A percentile compares a stretch with the other conserved stretches of the same genome.
Evolutionary conservation across 2,888 invertebrate genomes (phyloP).

Genomic region (Pterostichus madidus): DNA sequence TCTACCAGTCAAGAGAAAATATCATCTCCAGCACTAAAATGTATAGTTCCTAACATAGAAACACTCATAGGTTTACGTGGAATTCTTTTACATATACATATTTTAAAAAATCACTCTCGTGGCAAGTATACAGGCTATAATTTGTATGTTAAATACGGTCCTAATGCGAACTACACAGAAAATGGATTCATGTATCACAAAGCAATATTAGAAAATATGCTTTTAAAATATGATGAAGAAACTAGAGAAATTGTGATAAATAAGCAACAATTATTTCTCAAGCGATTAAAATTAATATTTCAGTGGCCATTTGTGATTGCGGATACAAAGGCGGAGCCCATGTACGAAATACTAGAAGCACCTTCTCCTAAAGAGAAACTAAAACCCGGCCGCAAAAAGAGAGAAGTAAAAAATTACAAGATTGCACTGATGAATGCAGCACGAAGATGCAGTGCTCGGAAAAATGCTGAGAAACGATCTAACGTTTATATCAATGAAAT

Average conservation of each 20-base stretch:
- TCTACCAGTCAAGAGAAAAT: slow-evolving; percentile 9
- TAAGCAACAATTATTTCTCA: slow-evolving; percentile 32
- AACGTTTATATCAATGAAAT: not conserved
- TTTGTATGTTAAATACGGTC: slow-evolving; percentile 9
- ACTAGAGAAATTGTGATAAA: slow-evolving; percentile 4
- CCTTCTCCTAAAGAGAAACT: not conserved
- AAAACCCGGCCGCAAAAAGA: not conserved
- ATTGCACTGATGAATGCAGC: slow-evolving; percentile 47
- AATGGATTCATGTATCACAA: slow-evolving; percentile 1
- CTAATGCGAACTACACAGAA: not conserved
- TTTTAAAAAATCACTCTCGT: slow-evolving; percentile 23
- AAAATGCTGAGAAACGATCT: not conserved
- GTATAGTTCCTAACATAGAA: slow-evolving; percentile 35
- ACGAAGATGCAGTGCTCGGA: not conserved
- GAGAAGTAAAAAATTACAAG: slow-evolving; percentile 2
- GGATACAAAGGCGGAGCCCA: slow-evolving; percentile 10
- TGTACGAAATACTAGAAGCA: not conserved
- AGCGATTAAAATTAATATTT: slow-evolving; percentile 41
- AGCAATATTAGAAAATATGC: not conserved
- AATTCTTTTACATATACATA: slow-evolving; percentile 22
- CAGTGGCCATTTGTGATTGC: slow-evolving; percentile 36
- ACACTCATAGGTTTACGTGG: slow-evolving; percentile 56
- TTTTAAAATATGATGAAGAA: slow-evolving; percentile 7
- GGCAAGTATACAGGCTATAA: slow-evolving; percentile 20
- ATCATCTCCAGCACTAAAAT: not conserved